phyloP scores from a whole-genome alignment of 2,888 invertebrate genomes.

The Chesias legatella region DNA sequence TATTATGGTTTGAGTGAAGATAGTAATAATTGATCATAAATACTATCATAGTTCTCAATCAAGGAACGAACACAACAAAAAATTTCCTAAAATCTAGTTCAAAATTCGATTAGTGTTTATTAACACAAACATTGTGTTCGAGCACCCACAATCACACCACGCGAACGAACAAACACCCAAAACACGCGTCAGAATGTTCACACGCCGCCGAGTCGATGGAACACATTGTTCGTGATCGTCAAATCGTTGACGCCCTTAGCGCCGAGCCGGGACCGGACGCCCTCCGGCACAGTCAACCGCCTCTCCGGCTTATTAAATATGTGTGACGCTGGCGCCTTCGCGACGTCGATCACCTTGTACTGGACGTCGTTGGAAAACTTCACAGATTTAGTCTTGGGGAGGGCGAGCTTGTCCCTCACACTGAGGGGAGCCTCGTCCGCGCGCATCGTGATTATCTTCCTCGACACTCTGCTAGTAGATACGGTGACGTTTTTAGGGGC shows the following conservation, averaged over 20 bases:
- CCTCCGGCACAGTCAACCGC: slow-evolving; percentile 63
- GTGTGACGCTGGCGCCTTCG: slow-evolving; percentile 32
- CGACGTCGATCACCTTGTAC: slow-evolving; percentile 75
- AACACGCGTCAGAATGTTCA: slow-evolving; percentile 6
- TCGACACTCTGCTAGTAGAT: slow-evolving; percentile 50
- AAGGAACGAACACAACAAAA: no score
- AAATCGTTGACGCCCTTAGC: slow-evolving; percentile 52
- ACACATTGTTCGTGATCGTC: slow-evolving; percentile 61
- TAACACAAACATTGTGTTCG: no score
- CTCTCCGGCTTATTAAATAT: slow-evolving; percentile 73
- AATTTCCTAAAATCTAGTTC: no score
- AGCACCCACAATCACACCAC: no score
- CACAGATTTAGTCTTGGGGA: slow-evolving; percentile 62
- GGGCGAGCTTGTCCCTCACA: slow-evolving; percentile 61
- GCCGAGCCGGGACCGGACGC: slow-evolving; percentile 61
- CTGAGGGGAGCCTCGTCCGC: slow-evolving; percentile 68
- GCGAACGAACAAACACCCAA: slow-evolving; percentile 3
- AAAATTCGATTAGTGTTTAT: no score
- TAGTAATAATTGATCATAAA: no score
- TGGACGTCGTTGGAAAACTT: slow-evolving; percentile 69
- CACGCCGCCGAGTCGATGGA: slow-evolving; percentile 48
- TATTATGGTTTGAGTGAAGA: no score
- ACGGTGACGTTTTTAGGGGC: slow-evolving; percentile 51
- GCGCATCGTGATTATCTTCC: slow-evolving; percentile 69
- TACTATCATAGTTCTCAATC: no score